Conservation (phyloP, 2,113 vertebrate species). For the Scomber japonicus region DNA sequence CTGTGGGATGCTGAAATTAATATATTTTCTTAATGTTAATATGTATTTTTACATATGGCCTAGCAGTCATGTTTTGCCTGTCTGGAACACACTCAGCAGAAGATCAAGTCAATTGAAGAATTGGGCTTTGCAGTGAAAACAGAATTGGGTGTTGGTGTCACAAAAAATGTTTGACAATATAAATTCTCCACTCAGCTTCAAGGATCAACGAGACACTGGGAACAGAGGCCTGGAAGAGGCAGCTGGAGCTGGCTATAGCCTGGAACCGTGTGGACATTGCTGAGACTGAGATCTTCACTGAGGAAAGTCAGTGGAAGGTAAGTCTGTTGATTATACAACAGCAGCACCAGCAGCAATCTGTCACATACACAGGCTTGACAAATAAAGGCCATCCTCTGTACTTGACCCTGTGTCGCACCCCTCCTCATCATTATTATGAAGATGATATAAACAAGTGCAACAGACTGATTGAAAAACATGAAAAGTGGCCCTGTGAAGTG, state of each 20-base stretch:
- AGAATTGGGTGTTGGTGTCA: not conserved
- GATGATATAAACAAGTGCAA: not conserved
- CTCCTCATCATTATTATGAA: too few species aligned
- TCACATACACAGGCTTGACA: not conserved
- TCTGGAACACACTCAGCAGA: too few species aligned
- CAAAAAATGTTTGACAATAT: not conserved
- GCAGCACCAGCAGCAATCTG: not conserved
- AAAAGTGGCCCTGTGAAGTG: too few species aligned
- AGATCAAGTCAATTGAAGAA: too few species aligned
- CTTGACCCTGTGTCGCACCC: not conserved
- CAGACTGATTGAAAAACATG: too few species aligned
- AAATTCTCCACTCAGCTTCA: conserved; percentile 85
- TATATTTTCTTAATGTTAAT: too few species aligned
- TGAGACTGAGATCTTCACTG: conserved; percentile 93
- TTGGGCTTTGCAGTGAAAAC: not conserved
- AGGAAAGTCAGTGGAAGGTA: conserved; percentile 94
- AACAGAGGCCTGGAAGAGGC: conserved; percentile 88
- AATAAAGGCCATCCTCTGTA: not conserved
- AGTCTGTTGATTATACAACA: not conserved
- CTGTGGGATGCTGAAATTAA: too few species aligned
- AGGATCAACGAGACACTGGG: conserved; percentile 84
- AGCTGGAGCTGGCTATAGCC: conserved; percentile 94
- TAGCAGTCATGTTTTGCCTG: too few species aligned
- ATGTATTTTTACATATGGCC: too few species aligned
- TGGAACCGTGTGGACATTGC: conserved; percentile 98